Conservation (phyloP, 2,888 invertebrate species). For the Watsonalla binaria region DNA sequence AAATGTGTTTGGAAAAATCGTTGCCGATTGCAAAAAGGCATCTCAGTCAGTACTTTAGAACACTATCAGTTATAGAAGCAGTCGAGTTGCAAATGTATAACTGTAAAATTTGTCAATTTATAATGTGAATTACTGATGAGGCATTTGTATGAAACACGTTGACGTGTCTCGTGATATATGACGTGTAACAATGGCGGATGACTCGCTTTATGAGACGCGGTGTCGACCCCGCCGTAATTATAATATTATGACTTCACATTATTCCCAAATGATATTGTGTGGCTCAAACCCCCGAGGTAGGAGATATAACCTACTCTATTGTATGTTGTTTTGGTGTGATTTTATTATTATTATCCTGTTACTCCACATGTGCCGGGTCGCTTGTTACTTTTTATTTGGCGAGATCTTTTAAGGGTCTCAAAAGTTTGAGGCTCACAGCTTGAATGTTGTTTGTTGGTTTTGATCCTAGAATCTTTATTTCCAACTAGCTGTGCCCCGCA, state of each 20-base stretch:
- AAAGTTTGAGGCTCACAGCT: too few species aligned
- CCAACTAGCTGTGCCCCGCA: too few species aligned
- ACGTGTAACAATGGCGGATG: slow-evolving; percentile 63
- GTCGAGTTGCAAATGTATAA: not conserved
- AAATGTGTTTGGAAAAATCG: too few species aligned
- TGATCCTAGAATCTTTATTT: too few species aligned
- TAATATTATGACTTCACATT: slow-evolving; percentile 72
- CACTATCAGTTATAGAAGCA: not conserved
- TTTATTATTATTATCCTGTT: not conserved
- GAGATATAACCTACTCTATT: slow-evolving; percentile 33
- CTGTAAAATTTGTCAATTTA: slow-evolving; percentile 11
- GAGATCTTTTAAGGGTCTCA: too few species aligned
- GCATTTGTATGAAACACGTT: slow-evolving; percentile 48
- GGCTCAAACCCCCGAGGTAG: slow-evolving; percentile 37
- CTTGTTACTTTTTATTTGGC: not conserved
- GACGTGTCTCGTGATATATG: slow-evolving; percentile 50
- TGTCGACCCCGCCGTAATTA: slow-evolving; percentile 51
- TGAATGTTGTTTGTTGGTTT: too few species aligned
- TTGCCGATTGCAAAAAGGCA: slow-evolving; percentile 2
- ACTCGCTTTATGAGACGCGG: slow-evolving; percentile 50
- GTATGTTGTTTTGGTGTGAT: slow-evolving; percentile 1
- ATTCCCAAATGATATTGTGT: slow-evolving; percentile 41
- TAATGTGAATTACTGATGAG: slow-evolving; percentile 34
- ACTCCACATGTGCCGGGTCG: not conserved
- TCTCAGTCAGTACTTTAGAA: not conserved